Percentiles rank a stretch among this genome's conserved stretches.
Evolutionary conservation across 2,888 invertebrate genomes (phyloP).

Genomic region (Volucella inanis): DNA sequence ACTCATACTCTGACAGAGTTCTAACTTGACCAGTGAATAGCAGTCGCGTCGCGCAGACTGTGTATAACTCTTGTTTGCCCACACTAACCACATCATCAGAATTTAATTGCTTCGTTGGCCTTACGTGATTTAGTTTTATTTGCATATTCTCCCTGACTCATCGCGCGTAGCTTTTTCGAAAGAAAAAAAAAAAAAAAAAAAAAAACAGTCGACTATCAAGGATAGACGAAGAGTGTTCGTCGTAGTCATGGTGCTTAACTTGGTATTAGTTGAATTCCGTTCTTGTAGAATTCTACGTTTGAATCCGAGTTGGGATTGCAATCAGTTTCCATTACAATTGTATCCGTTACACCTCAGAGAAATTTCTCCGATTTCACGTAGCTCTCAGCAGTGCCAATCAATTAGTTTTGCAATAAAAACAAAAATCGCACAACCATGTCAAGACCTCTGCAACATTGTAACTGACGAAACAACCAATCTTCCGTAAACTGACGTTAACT

Average conservation of each 20-base stretch:
- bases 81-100: conserved; percentile 40
- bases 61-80: conserved; percentile 26
- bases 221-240: too few relatives aligned
- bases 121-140: conserved; percentile 42
- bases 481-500: conserved; percentile 43
- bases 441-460: conserved; percentile 54
- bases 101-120: conserved; percentile 45
- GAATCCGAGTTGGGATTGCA: too few relatives aligned
- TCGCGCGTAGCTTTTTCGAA: neutral
- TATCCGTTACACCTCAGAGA: too few relatives aligned
- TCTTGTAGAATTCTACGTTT: too few relatives aligned
- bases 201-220: too few relatives aligned
- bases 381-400: conserved; percentile 29
- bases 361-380: too few relatives aligned
- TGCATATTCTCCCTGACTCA: conserved; percentile 53
- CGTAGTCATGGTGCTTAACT: too few relatives aligned
- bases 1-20: conserved; percentile 38
- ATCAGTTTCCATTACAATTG: too few relatives aligned
- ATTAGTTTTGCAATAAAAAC: conserved; percentile 56
- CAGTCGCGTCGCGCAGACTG: conserved; percentile 14
- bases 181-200: too few relatives aligned
- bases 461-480: conserved; percentile 44
- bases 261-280: too few relatives aligned
- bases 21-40: conserved; percentile 48
- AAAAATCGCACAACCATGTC: conserved; percentile 20